These are phyloP conservation scores for Trogon melanurus DNA, from an alignment of 2,113 vertebrate genomes.

Conservation along the genomic window DNA sequence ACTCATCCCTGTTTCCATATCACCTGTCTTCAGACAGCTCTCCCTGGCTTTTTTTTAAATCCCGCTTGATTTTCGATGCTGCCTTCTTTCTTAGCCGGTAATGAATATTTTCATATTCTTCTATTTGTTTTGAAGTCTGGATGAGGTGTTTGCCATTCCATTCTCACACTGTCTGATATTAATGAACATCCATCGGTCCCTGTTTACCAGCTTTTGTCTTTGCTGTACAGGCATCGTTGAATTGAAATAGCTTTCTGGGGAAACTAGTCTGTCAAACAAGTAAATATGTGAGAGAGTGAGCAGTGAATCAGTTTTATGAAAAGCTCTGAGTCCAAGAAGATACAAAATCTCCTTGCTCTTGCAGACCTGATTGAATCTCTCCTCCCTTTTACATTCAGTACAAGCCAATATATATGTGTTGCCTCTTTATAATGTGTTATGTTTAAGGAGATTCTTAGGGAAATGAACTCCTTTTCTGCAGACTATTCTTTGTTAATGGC, in stretches of 20 bases:
- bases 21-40: not conserved
- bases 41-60: not conserved
- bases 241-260: conserved; percentile 42
- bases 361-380: not conserved
- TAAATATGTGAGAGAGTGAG: conserved; percentile 17
- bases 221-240: conserved; percentile 29
- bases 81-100: not conserved
- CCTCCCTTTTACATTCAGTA: not conserved
- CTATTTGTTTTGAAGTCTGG: not conserved
- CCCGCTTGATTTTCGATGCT: not conserved
- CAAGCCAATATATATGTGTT: not conserved
- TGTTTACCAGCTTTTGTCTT: conserved; percentile 40
- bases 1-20: not conserved
- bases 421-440: not conserved
- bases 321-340: not conserved
- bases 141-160: conserved; percentile 38
- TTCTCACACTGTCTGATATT: conserved; percentile 16
- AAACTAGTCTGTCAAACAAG: conserved; percentile 47
- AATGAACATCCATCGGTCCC: not conserved
- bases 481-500: not conserved
- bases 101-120: conserved; percentile 12
- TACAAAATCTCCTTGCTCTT: conserved; percentile 1
- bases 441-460: not conserved
- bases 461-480: not conserved
- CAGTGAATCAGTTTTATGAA: conserved; percentile 40